These are phyloP conservation scores for Amniataba percoides DNA, from an alignment of 2,797 vertebrate genomes.

Conservation along the genomic window DNA sequence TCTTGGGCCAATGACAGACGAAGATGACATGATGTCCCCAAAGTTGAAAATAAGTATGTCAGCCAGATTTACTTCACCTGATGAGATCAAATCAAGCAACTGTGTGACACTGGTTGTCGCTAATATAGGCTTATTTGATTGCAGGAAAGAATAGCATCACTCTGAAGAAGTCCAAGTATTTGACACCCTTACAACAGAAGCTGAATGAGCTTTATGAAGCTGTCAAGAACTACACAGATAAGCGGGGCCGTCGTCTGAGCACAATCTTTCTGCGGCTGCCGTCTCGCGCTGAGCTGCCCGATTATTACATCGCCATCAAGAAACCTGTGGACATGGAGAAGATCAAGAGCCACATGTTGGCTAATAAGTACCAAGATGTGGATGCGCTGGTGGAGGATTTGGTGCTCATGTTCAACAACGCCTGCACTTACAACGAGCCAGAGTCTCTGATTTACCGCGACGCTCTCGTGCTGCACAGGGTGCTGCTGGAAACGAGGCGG, in stretches of 20 bases:
- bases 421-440: conserved; percentile 98
- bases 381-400: conserved; percentile 98
- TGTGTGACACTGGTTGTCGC: neutral
- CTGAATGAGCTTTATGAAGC: conserved; percentile 98
- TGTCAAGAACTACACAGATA: conserved; percentile 97
- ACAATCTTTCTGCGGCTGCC: conserved; percentile 98
- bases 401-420: conserved; percentile 99
- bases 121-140: conserved; percentile 39
- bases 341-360: conserved; percentile 97
- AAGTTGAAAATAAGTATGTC: conserved; percentile 97
- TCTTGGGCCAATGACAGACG: conserved; percentile 92
- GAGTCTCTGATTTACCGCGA: conserved; percentile 99
- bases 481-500: conserved; percentile 93
- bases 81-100: conserved; percentile 13
- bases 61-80: neutral
- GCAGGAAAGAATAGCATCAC: conserved; percentile 96
- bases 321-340: conserved; percentile 99
- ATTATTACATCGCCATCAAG: conserved; percentile 98
- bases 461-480: conserved; percentile 94
- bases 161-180: conserved; percentile 96
- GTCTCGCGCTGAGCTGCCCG: conserved; percentile 95
- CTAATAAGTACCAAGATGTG: conserved; percentile 98
- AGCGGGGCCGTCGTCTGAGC: conserved; percentile 95
- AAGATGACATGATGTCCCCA: conserved; percentile 94
- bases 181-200: conserved; percentile 98